A percentile compares a stretch with the other conserved stretches of the same genome.
These are phyloP conservation scores for Nothobranchius furzeri DNA, from an alignment of 2,113 vertebrate genomes.

Conservation along the genomic window DNA sequence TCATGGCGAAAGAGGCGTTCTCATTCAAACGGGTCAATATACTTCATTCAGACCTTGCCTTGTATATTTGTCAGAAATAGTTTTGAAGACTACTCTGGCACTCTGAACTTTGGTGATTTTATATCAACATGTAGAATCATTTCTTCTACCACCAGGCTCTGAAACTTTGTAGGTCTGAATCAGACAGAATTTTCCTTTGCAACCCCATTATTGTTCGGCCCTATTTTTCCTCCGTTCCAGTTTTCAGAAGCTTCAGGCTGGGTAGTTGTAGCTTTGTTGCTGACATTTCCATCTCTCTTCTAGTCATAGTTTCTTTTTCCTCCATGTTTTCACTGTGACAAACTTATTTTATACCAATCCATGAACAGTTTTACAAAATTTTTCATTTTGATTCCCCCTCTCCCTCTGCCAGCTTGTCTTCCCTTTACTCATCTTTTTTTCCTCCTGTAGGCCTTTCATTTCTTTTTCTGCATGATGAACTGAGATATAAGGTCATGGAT, in stretches of 20 bases:
- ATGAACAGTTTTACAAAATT: conserved; percentile 27
- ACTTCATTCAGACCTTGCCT: too few species aligned
- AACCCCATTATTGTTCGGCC: too few species aligned
- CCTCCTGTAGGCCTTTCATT: conserved; percentile 57
- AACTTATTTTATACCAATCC: conserved; percentile 39
- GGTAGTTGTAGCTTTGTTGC: conserved; percentile 2
- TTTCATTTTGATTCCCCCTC: conserved; percentile 6
- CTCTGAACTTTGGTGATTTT: too few species aligned
- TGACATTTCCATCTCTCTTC: conserved; percentile 1
- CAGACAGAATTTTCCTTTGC: too few species aligned
- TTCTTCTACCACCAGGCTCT: too few species aligned
- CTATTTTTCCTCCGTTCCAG: background rate
- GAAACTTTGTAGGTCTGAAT: too few species aligned
- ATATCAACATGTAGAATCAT: too few species aligned
- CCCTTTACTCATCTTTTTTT: conserved; percentile 44
- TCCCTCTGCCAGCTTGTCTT: conserved; percentile 22
- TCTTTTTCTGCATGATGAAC: conserved; percentile 56
- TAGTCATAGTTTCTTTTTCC: conserved; percentile 19
- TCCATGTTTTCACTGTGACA: conserved; percentile 18
- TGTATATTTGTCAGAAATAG: too few species aligned
- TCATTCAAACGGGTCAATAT: too few species aligned
- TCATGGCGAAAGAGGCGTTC: too few species aligned
- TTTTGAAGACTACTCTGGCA: too few species aligned
- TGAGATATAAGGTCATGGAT: conserved; percentile 84
- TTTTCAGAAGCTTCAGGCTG: background rate